Evolutionary conservation across 2,797 vertebrate genomes (phyloP).

Genomic region (Knipowitschia caucasica): DNA sequence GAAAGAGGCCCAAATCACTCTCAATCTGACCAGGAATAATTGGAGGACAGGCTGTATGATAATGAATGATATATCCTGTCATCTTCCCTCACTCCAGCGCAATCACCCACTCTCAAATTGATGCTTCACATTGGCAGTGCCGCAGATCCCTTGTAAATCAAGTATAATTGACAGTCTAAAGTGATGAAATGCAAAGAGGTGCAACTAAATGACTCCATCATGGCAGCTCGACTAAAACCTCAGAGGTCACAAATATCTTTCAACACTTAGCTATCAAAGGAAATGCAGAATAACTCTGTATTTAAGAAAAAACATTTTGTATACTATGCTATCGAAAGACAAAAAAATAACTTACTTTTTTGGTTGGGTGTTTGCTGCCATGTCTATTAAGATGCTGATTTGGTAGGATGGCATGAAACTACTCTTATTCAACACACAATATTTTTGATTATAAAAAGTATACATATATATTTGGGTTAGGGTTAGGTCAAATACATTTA

Average conservation of each 20-base stretch:
- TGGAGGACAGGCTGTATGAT: slow-evolving; percentile 66
- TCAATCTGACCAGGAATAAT: slow-evolving; percentile 62
- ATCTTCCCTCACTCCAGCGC: slow-evolving; percentile 51
- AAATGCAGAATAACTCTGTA: background rate
- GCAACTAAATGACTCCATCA: slow-evolving; percentile 70
- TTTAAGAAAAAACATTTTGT: background rate
- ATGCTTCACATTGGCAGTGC: slow-evolving; percentile 65
- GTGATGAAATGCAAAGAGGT: slow-evolving; percentile 71
- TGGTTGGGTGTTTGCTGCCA: no score
- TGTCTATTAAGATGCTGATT: no score
- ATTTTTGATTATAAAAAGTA: no score
- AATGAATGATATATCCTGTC: slow-evolving; percentile 66
- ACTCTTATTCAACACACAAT: no score
- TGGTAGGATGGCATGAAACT: no score
- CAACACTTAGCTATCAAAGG: slow-evolving; percentile 44
- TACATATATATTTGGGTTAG: no score
- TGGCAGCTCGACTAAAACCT: slow-evolving; percentile 63
- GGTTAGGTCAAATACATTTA: no score
- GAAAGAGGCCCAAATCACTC: slow-evolving; percentile 59
- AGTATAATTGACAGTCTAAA: slow-evolving; percentile 67
- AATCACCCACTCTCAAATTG: slow-evolving; percentile 68
- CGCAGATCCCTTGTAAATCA: slow-evolving; percentile 70
- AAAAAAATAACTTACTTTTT: no score
- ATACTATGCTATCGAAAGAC: background rate
- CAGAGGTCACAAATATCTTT: slow-evolving; percentile 67